These are phyloP conservation scores for Okamejei kenojei DNA, from an alignment of 2,797 vertebrate species.

Conservation along the genomic window DNA sequence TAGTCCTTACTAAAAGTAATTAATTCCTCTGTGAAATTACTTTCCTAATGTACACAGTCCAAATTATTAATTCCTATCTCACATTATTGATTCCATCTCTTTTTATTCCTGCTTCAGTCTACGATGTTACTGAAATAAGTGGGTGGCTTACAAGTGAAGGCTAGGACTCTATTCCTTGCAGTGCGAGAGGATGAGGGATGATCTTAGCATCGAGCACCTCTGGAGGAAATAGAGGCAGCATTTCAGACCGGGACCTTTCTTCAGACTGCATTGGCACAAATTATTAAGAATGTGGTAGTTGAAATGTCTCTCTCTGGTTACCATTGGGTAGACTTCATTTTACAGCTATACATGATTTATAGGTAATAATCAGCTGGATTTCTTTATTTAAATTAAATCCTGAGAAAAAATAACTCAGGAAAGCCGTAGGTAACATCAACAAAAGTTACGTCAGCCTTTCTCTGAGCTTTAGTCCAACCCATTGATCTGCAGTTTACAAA, in stretches of 20 bases:
- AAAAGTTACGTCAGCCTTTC: background rate
- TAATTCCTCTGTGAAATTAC: no score
- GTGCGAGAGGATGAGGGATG: no score
- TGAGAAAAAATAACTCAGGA: background rate
- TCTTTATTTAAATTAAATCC: background rate
- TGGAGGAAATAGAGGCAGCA: no score
- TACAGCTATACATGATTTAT: background rate
- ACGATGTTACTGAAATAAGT: background rate
- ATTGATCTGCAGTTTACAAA: background rate
- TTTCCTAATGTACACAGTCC: background rate
- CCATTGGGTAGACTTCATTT: background rate
- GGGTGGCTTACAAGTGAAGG: no score
- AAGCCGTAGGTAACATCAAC: background rate
- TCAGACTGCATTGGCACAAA: no score
- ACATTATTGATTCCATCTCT: background rate
- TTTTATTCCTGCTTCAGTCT: background rate
- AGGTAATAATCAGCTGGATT: background rate
- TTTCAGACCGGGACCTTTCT: no score
- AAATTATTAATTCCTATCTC: background rate
- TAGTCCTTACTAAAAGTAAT: no score
- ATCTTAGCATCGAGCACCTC: no score
- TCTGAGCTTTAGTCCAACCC: background rate
- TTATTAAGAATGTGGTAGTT: background rate
- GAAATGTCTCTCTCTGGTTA: background rate
- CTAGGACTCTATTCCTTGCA: no score